Conservation (phyloP, 1,140 invertebrate genomes). For the Calliphora vicina region DNA sequence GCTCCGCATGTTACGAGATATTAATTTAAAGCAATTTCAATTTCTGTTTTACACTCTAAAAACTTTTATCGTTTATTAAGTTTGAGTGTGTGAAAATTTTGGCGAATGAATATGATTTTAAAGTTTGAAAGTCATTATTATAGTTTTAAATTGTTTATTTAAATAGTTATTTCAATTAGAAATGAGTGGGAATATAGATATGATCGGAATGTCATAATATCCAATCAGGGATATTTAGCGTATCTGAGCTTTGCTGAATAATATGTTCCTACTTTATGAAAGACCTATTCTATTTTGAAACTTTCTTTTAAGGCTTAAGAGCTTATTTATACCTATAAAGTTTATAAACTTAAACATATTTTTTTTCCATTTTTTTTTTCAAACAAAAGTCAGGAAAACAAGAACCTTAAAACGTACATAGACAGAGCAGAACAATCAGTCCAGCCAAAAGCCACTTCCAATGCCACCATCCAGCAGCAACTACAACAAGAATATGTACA, state of each 20-base stretch:
- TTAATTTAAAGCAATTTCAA: not conserved
- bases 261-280: too few species aligned
- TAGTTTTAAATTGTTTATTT: not conserved
- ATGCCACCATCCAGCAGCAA: not conserved
- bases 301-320: not conserved
- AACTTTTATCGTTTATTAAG: not conserved
- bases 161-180: too few species aligned
- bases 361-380: not conserved
- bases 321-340: not conserved
- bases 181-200: too few species aligned
- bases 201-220: too few species aligned
- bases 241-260: too few species aligned
- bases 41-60: not conserved
- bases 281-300: too few species aligned
- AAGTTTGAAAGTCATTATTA: not conserved
- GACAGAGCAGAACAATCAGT: not conserved
- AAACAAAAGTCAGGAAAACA: not conserved
- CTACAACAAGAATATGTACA: not conserved
- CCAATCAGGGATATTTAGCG: too few species aligned
- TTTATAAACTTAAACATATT: not conserved
- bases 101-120: not conserved
- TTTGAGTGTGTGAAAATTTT: not conserved
- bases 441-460: not conserved
- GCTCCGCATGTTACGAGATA: not conserved
- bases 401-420: not conserved